Evolutionary conservation across 2,888 invertebrate genomes (phyloP).

Genomic region (Leptopilina syphax): DNA sequence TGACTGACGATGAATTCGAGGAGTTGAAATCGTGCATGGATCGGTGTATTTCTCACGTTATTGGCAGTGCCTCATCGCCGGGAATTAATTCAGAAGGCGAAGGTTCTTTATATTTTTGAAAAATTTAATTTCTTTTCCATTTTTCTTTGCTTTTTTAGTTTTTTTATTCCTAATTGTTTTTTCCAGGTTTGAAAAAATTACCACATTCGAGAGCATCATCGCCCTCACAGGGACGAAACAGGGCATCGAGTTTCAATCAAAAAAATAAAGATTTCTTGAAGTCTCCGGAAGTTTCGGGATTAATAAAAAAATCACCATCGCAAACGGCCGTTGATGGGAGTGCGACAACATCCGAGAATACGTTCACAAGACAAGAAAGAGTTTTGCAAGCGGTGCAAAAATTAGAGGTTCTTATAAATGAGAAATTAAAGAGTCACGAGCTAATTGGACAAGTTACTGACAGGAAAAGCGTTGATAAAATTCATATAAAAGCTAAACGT

Average conservation of each 20-base stretch:
- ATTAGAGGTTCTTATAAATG: slow-evolving; percentile 83
- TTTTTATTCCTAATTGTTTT: not conserved
- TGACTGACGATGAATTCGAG: slow-evolving; percentile 89
- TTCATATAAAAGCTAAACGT: slow-evolving; percentile 86
- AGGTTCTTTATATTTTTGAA: slow-evolving; percentile 44
- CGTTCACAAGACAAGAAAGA: slow-evolving; percentile 67
- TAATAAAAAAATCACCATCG: slow-evolving; percentile 53
- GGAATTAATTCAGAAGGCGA: slow-evolving; percentile 59
- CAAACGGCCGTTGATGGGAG: slow-evolving; percentile 57
- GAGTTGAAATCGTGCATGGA: slow-evolving; percentile 88
- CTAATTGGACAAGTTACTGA: slow-evolving; percentile 83
- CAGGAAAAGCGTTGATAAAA: slow-evolving; percentile 79
- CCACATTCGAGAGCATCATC: slow-evolving; percentile 69
- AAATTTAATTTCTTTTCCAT: not conserved
- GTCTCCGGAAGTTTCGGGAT: slow-evolving; percentile 55
- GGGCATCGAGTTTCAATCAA: slow-evolving; percentile 62
- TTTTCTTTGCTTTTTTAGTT: too few species aligned
- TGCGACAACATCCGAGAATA: slow-evolving; percentile 55
- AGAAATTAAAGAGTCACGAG: slow-evolving; percentile 78
- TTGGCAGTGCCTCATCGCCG: slow-evolving; percentile 80
- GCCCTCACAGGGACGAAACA: slow-evolving; percentile 62
- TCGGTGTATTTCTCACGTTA: slow-evolving; percentile 91
- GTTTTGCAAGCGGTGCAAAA: slow-evolving; percentile 78
- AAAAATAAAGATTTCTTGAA: slow-evolving; percentile 63
- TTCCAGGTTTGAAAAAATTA: slow-evolving; percentile 58